A percentile compares a stretch with the other conserved stretches of the same genome.
Evolutionary conservation across 2,888 invertebrate genomes (phyloP).

Genomic region (Drosophila lutescens): DNA sequence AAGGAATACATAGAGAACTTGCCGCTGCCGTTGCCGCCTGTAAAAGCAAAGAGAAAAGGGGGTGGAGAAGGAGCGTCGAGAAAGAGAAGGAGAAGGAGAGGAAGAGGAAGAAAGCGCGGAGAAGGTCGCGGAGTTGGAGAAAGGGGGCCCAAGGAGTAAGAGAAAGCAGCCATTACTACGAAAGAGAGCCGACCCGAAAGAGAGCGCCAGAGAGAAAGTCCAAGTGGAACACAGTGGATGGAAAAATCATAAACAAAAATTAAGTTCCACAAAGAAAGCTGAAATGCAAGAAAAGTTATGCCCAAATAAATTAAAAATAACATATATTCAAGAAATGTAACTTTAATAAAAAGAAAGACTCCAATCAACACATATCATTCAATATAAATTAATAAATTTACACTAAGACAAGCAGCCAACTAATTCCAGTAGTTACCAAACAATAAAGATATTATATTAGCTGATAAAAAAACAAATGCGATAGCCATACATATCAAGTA

Average conservation of each 20-base stretch:
- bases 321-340: slow-evolving; percentile 6
- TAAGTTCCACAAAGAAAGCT: slow-evolving; percentile 6
- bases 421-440: slow-evolving; percentile 4
- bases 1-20: slow-evolving; percentile 52
- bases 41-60: slow-evolving; percentile 21
- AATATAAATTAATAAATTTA: not conserved
- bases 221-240: slow-evolving; percentile 46
- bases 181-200: slow-evolving; percentile 39
- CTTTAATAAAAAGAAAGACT: not conserved
- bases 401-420: not conserved
- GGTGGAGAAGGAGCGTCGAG: slow-evolving; percentile 10
- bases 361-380: slow-evolving; percentile 21
- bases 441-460: slow-evolving; percentile 2
- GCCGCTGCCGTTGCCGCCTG: slow-evolving; percentile 74
- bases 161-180: slow-evolving; percentile 22
- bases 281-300: not conserved
- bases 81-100: slow-evolving; percentile 1
- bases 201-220: slow-evolving; percentile 2
- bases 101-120: slow-evolving; percentile 20
- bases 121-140: slow-evolving; percentile 37
- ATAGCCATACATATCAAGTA: slow-evolving; percentile 19
- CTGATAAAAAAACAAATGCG: not conserved
- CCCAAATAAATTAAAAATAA: not conserved
- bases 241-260: slow-evolving; percentile 64
- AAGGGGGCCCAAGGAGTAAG: slow-evolving; percentile 27